These are phyloP conservation scores for Cynoglossus semilaevis DNA, from an alignment of 2,113 vertebrate genomes.

Conservation along the genomic window DNA sequence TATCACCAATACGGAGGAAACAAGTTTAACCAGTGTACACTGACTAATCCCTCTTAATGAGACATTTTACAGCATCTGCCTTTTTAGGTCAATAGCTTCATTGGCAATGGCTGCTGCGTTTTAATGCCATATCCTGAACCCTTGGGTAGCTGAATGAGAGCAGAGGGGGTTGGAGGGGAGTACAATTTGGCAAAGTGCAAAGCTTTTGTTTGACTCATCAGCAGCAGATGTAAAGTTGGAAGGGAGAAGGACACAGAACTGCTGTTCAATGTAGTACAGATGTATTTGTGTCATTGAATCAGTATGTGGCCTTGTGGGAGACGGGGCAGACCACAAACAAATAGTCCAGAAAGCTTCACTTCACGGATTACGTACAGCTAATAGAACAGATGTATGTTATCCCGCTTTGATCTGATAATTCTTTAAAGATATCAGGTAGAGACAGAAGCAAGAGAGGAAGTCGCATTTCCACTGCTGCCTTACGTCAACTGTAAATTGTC, in stretches of 20 bases:
- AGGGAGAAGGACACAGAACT: conserved; percentile 52
- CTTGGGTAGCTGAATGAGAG: conserved; percentile 32
- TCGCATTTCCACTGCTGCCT: too few species aligned
- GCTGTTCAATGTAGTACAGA: conserved; percentile 69
- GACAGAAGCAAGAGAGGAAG: too few species aligned
- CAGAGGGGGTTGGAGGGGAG: conserved; percentile 37
- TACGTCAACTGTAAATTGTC: too few species aligned
- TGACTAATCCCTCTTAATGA: neutral
- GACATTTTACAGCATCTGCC: conserved; percentile 15
- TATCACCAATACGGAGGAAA: conserved; percentile 52
- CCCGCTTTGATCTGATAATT: conserved; percentile 10
- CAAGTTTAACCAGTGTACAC: conserved; percentile 27
- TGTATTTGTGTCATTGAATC: conserved; percentile 71
- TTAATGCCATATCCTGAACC: conserved; percentile 34
- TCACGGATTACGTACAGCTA: conserved; percentile 9
- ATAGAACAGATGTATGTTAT: conserved; percentile 8
- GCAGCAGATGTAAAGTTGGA: conserved; percentile 70
- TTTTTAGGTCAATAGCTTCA: conserved; percentile 29
- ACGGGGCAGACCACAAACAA: conserved; percentile 59
- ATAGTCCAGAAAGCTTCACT: conserved; percentile 38
- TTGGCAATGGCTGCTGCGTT: conserved; percentile 8
- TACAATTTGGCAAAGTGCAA: conserved; percentile 47
- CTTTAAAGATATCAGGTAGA: neutral
- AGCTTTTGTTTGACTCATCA: conserved; percentile 68
- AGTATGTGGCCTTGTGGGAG: conserved; percentile 64